Evolutionary conservation across 2,113 vertebrate species (phyloP).

Genomic region (Notechis scutatus): DNA sequence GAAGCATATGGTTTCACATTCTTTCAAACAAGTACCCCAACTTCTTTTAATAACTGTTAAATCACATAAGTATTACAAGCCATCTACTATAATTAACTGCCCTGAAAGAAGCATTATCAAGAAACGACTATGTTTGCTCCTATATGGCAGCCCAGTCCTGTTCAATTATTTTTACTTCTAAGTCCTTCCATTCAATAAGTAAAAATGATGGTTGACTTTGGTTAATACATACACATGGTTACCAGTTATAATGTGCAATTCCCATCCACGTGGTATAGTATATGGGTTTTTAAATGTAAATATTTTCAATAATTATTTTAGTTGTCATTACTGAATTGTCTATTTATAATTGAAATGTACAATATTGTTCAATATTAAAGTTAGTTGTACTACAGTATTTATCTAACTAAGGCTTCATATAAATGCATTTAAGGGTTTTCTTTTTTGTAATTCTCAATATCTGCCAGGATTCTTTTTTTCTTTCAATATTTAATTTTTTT

Average conservation of each 20-base stretch:
- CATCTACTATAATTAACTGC: background rate
- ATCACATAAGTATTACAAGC: constrained; percentile 2
- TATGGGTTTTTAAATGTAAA: background rate
- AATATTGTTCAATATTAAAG: no score
- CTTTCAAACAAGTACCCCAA: background rate
- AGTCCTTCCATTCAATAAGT: background rate
- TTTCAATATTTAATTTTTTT: no score
- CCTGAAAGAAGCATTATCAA: background rate
- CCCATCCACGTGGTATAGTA: background rate
- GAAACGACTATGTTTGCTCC: background rate
- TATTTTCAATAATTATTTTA: background rate
- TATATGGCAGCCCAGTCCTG: background rate
- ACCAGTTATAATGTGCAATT: background rate
- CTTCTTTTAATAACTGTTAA: background rate
- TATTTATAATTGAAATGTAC: no score
- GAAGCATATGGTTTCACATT: background rate
- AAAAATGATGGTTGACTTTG: background rate
- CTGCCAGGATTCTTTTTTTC: no score
- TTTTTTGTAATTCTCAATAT: no score
- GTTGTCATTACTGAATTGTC: background rate
- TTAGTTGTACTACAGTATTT: no score
- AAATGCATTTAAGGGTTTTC: no score
- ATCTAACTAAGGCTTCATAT: no score
- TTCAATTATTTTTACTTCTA: background rate
- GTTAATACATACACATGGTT: background rate